These are phyloP conservation scores for Agelaius phoeniceus DNA, from an alignment of 2,113 vertebrate species.

Conservation along the genomic window DNA sequence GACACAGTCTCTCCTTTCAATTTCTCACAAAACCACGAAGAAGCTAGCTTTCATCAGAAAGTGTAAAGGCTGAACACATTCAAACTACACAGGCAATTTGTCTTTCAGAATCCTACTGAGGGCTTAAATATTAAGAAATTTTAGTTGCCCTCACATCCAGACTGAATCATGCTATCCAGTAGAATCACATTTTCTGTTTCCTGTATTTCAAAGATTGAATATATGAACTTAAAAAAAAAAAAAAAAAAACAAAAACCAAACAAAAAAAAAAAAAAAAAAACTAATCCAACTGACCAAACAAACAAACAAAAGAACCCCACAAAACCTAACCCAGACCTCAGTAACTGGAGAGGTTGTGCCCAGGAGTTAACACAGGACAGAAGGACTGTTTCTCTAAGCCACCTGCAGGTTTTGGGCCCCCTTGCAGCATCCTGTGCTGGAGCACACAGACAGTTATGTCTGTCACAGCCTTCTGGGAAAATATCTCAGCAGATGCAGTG, in stretches of 20 bases:
- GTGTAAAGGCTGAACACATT: background rate
- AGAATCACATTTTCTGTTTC: background rate
- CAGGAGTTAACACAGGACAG: background rate
- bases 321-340: background rate
- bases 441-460: background rate
- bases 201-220: background rate
- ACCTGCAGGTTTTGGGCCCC: background rate
- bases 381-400: background rate
- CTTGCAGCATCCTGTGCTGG: background rate
- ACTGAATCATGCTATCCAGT: background rate
- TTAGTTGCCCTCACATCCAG: background rate
- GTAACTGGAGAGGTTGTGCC: background rate
- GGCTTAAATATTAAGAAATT: background rate
- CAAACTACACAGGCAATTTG: background rate
- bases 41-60: background rate
- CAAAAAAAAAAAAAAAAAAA: background rate
- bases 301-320: background rate
- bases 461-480: background rate
- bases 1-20: background rate
- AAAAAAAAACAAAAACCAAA: background rate
- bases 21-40: background rate
- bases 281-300: background rate
- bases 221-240: background rate
- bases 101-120: background rate
- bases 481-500: background rate